A percentile compares a stretch with the other conserved stretches of the same genome.
phyloP scores from a whole-genome alignment of 2,888 invertebrate species.

The Heterodera filipjevi region DNA sequence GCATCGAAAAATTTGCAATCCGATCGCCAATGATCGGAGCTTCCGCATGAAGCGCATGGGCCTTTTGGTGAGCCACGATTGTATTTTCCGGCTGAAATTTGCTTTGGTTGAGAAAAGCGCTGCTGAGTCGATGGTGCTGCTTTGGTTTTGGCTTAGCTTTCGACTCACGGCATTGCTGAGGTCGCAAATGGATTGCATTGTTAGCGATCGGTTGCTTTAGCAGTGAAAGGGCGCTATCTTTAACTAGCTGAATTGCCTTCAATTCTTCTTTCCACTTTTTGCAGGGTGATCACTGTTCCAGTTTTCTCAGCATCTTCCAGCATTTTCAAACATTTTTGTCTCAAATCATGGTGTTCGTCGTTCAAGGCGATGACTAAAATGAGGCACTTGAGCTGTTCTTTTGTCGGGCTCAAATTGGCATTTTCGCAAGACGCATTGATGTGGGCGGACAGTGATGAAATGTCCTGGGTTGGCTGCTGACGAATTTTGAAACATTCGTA shows the following conservation, averaged over 20 bases:
- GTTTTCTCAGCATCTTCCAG: background rate
- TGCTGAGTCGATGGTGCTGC: no score
- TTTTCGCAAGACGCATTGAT: conserved; percentile 18
- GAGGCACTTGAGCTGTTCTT: conserved; percentile 9
- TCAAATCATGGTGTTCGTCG: background rate
- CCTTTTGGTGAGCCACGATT: background rate
- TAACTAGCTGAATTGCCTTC: background rate
- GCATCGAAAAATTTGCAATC: conserved; percentile 27
- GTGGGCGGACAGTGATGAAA: conserved; percentile 16
- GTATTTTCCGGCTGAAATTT: background rate
- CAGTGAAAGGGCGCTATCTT: background rate
- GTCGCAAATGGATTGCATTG: background rate
- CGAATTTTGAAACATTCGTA: conserved; percentile 24
- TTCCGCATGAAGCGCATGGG: conserved; percentile 22
- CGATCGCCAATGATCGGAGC: conserved; percentile 20
- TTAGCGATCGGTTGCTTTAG: background rate
- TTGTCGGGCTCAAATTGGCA: conserved; percentile 11
- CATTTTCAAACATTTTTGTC: conserved; percentile 12
- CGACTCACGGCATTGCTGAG: background rate
- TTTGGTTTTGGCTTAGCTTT: background rate
- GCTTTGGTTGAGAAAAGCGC: no score
- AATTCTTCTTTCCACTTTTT: background rate
- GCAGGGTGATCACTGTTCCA: background rate
- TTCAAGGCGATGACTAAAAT: background rate
- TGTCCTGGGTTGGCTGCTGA: conserved; percentile 19